Evolutionary conservation across 2,113 vertebrate species (phyloP).

Genomic region (Tupaia chinensis): DNA sequence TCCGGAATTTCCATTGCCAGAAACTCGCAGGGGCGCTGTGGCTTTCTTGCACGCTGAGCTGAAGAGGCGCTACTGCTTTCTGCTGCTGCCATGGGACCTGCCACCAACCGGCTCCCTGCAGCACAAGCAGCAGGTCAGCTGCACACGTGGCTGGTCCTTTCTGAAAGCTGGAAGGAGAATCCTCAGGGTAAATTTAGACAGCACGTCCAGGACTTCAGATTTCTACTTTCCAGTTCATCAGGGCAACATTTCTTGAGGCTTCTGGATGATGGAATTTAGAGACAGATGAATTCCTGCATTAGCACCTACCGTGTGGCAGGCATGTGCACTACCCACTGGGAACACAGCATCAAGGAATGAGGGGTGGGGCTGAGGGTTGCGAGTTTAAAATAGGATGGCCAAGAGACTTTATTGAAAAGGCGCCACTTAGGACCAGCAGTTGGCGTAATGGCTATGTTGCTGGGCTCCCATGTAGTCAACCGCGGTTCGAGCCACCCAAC

Average conservation of each 20-base stretch:
- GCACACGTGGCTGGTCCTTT: not conserved
- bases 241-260: not conserved
- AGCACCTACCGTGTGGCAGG: not conserved
- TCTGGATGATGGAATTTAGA: not conserved
- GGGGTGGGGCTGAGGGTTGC: not conserved
- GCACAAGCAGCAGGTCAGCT: no score
- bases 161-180: not conserved
- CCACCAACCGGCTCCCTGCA: no score
- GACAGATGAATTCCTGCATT: not conserved
- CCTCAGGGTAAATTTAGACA: not conserved
- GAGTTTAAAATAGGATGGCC: not conserved
- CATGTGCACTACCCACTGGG: not conserved
- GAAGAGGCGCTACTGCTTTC: not conserved
- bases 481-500: no score
- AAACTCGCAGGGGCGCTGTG: no score
- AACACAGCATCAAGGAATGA: not conserved
- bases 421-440: no score
- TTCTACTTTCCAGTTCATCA: not conserved
- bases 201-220: not conserved
- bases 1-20: not conserved
- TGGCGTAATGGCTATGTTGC: no score
- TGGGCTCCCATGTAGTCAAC: no score
- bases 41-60: not conserved
- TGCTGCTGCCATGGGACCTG: not conserved
- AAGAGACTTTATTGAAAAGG: not conserved